phyloP scores from a whole-genome alignment of 2,888 invertebrate species.

The Dryocosmus kuriphilus region DNA sequence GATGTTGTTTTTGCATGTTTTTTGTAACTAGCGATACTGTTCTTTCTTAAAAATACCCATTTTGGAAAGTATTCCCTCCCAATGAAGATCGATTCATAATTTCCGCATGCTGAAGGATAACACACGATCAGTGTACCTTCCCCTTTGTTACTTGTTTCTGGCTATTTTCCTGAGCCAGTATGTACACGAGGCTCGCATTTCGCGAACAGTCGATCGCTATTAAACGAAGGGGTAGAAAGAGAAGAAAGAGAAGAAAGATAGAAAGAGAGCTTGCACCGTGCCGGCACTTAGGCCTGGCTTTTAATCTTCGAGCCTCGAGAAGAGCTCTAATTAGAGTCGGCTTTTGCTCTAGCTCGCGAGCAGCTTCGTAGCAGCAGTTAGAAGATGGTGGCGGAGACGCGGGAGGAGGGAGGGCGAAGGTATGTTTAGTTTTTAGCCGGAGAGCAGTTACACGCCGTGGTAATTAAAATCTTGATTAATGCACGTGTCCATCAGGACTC shows the following conservation, averaged over 20 bases:
- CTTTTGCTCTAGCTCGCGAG: conserved; percentile 63
- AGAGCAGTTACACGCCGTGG: conserved; percentile 71
- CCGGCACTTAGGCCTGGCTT: conserved; percentile 68
- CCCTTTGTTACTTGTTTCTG: neutral
- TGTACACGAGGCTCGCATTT: conserved; percentile 55
- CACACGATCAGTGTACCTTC: conserved; percentile 5
- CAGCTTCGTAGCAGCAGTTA: conserved; percentile 65
- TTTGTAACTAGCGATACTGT: no score
- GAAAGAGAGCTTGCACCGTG: conserved; percentile 60
- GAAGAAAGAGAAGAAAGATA: conserved; percentile 46
- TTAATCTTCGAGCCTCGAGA: conserved; percentile 71
- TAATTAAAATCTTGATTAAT: conserved; percentile 77
- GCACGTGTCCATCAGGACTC: conserved; percentile 73
- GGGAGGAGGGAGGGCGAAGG: conserved; percentile 56
- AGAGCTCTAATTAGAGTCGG: conserved; percentile 74
- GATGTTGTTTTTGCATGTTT: no score
- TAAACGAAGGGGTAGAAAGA: conserved; percentile 63
- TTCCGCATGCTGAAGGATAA: conserved; percentile 7
- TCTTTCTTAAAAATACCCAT: no score
- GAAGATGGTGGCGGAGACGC: conserved; percentile 39
- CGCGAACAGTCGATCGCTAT: conserved; percentile 67
- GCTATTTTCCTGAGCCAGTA: neutral
- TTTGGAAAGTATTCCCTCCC: neutral
- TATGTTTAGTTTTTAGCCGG: conserved; percentile 73
- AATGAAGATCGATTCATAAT: neutral